Base-by-base conservation (phyloP, 2,888 invertebrate genomes). In the Lasioglossum marginatum region DNA sequence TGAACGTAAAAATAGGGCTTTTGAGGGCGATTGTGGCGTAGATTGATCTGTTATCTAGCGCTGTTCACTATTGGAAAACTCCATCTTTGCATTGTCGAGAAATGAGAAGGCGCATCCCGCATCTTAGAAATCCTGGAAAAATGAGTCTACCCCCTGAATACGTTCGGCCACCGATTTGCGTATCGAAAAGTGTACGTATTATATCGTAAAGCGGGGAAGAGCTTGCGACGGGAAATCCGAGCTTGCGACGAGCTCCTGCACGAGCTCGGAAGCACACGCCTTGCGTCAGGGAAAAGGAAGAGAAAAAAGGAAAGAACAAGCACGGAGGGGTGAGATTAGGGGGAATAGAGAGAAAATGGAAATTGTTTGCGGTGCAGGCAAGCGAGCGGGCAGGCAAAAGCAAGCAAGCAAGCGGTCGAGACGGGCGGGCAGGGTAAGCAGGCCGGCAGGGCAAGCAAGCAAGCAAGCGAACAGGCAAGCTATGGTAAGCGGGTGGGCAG, bases 361-460 rank as follows among this genome's bases (percentile, higher is more conserved):
- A 84, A 83, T 85, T 92, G 92, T 92, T 92, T 92, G 91, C 88
- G 82, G 82, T 86, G 81, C 86, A 82, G 78, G 82, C 81, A 40
- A 23, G 75, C 71, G 27, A 34, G 57, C 80, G 75, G n/a, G 72
- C 68, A 16, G 40, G 71, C 72, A 66, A 34, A 57, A 74, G 23
- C 84, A 63, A 31, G 63, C 27, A 52, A 74, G 23, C 84, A 71
- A 74, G 82, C 71, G 23, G 48, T 52, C 74, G 75, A 66, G 31
- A 66, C 70, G 19, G 31, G 68, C 73, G 66, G 43, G 57, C 31
- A 60, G 70, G 23, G 86, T 86, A 82, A 76, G 76, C 81, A 71
- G 16, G 81, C 81, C 23, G 14, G 71, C 60, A 31, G 3, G 3
- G n/a, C 52, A n/a, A 1, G 63, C 63, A 23, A 37, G 74, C 74